These are phyloP conservation scores for Molossus alvarezi DNA, from an alignment of 2,797 vertebrate genomes.

Conservation along the genomic window DNA sequence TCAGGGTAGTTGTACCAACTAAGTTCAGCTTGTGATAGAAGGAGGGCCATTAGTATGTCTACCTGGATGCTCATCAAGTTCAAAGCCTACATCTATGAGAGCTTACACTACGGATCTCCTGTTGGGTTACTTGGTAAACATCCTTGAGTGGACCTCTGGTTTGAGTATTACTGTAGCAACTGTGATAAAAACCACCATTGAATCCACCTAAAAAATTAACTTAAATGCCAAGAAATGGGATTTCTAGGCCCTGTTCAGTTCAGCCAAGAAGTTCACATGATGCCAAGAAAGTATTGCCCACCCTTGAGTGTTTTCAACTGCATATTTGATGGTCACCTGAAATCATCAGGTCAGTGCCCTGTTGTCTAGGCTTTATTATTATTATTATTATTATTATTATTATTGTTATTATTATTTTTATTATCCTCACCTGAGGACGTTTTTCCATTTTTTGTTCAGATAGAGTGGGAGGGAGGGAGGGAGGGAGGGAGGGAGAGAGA, in stretches of 20 bases:
- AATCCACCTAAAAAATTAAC: constrained; percentile 1
- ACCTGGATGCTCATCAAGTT: background rate
- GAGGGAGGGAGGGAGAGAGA: too few relatives aligned
- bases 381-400: too few relatives aligned
- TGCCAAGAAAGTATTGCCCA: background rate
- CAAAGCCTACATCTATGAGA: background rate
- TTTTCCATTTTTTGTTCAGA: too few relatives aligned
- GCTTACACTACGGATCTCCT: background rate
- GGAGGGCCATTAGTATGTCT: background rate
- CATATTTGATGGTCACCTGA: background rate
- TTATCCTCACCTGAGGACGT: too few relatives aligned
- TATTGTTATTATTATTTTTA: too few relatives aligned
- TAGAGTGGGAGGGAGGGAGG: too few relatives aligned
- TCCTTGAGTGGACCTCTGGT: background rate
- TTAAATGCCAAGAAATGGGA: background rate
- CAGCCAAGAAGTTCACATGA: background rate
- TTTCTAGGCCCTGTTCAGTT: background rate
- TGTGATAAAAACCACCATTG: background rate
- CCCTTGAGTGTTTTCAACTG: background rate
- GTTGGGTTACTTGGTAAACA: background rate
- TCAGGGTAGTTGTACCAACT: background rate
- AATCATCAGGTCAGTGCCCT: background rate
- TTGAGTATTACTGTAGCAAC: background rate
- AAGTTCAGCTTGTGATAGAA: background rate
- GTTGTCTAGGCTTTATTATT: background rate